These are phyloP conservation scores for Gadopsis bispinosus DNA, from an alignment of 2,797 vertebrate genomes.

Conservation along the genomic window DNA sequence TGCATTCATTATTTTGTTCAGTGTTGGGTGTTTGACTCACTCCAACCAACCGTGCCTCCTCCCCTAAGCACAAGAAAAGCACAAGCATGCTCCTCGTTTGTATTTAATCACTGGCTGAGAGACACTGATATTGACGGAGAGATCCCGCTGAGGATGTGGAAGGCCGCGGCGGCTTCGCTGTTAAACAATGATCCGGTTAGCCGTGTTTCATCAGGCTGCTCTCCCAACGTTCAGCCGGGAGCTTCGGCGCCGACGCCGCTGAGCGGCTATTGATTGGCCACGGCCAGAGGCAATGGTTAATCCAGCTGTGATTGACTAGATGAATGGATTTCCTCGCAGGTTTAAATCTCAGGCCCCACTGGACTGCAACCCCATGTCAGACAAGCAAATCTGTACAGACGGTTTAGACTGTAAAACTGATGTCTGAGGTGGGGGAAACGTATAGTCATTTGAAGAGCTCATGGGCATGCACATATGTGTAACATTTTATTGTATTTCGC, in stretches of 20 bases:
- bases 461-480: background rate
- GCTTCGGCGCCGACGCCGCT: constrained; percentile 22
- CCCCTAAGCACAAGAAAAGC: constrained; percentile 22
- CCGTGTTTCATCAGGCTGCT: constrained; percentile 21
- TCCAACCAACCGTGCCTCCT: background rate
- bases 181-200: constrained; percentile 48
- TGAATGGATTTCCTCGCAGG: constrained; percentile 55
- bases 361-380: constrained; percentile 9
- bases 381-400: constrained; percentile 23
- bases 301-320: constrained; percentile 69
- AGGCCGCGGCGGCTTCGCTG: constrained; percentile 18
- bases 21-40: constrained; percentile 25
- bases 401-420: background rate
- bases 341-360: constrained; percentile 42
- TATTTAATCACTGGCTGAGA: constrained; percentile 51
- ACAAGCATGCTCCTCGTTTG: constrained; percentile 9
- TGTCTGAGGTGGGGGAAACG: background rate
- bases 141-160: constrained; percentile 25
- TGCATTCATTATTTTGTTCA: constrained; percentile 37
- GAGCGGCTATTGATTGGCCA: constrained; percentile 55
- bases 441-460: background rate
- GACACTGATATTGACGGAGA: constrained; percentile 28
- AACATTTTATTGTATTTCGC: background rate
- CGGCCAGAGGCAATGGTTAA: constrained; percentile 57
- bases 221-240: constrained; percentile 33